Percentiles rank a stretch among this genome's conserved stretches.
phyloP scores from a whole-genome alignment of 2,113 vertebrate genomes.

The Gopherus evgoodei region DNA sequence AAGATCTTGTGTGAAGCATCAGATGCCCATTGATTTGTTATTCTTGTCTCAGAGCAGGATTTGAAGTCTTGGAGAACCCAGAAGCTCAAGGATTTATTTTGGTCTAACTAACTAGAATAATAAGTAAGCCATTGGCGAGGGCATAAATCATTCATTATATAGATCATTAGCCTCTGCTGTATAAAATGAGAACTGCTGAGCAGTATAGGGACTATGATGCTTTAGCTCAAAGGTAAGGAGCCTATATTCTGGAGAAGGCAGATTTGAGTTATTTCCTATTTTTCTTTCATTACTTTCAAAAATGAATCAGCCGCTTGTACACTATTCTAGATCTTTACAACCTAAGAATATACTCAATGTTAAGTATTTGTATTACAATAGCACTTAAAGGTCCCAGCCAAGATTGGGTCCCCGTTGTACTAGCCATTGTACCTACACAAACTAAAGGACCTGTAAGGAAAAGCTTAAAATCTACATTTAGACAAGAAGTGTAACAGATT shows the following conservation, averaged over 20 bases:
- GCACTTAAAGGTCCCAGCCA: neutral
- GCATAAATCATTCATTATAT: neutral
- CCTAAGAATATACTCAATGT: neutral
- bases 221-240: fast-evolving
- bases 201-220: neutral
- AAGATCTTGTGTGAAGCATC: neutral
- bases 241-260: neutral
- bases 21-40: neutral
- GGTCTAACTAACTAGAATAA: neutral
- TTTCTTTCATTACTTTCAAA: neutral
- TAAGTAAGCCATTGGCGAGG: neutral
- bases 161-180: neutral
- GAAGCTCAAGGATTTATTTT: neutral
- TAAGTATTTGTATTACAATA: neutral
- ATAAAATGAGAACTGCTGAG: neutral
- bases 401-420: neutral
- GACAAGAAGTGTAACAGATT: too few relatives aligned
- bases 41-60: neutral
- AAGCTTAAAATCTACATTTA: neutral
- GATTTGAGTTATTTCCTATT: neutral
- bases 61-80: neutral
- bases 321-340: neutral
- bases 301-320: too few relatives aligned
- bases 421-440: neutral
- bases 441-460: neutral